Evolutionary conservation across 2,888 invertebrate genomes (phyloP).

Genomic region (Acleris cristana): DNA sequence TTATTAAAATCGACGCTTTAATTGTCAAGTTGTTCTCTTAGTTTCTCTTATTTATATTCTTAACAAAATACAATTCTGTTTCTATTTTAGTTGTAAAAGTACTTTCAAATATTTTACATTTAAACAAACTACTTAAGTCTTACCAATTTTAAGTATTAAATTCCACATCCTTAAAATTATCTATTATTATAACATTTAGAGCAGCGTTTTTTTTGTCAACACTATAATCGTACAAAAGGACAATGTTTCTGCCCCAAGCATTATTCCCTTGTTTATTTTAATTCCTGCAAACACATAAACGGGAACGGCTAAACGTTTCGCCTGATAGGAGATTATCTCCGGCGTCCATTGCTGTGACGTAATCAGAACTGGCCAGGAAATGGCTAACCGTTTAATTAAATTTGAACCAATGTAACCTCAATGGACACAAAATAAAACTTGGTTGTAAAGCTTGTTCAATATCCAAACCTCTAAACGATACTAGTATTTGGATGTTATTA

Average conservation of each 20-base stretch:
- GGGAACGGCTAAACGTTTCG: neutral
- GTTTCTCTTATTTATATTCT: too few species aligned
- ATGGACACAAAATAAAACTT: neutral
- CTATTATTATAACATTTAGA: too few species aligned
- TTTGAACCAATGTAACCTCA: neutral
- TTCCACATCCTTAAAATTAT: too few species aligned
- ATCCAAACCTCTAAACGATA: neutral
- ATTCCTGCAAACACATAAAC: neutral
- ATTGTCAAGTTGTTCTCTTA: too few species aligned
- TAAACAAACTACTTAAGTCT: too few species aligned
- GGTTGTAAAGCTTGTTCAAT: neutral
- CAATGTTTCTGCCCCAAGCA: neutral
- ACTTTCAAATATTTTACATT: too few species aligned
- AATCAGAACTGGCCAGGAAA: conserved; percentile 5
- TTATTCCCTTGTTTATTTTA: neutral
- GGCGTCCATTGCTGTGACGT: conserved; percentile 5
- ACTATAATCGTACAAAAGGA: neutral
- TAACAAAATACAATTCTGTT: too few species aligned
- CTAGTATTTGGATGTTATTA: too few species aligned
- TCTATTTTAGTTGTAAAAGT: too few species aligned
- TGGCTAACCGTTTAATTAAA: neutral
- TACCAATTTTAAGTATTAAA: too few species aligned
- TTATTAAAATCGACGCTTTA: too few species aligned
- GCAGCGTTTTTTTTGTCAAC: neutral
- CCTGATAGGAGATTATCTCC: conserved; percentile 10